Percentiles rank a stretch among this genome's conserved stretches.
Evolutionary conservation across 2,888 invertebrate genomes (phyloP).

Genomic region (Apantesis nais): DNA sequence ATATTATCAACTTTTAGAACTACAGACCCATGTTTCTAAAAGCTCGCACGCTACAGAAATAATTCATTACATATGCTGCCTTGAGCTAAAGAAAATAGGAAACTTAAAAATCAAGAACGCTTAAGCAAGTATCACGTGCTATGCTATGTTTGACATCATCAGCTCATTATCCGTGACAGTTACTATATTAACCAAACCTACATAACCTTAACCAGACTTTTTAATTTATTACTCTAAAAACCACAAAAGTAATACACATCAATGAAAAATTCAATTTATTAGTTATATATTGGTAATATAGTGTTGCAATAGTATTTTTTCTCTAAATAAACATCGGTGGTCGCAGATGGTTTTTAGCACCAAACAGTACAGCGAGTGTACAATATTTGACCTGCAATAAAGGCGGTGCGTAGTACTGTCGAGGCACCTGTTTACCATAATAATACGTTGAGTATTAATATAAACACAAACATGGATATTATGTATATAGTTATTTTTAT

Average conservation of each 20-base stretch:
- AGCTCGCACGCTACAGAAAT: too few relatives aligned
- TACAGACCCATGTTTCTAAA: too few relatives aligned
- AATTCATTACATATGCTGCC: too few relatives aligned
- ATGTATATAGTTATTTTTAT: neutral
- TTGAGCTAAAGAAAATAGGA: too few relatives aligned
- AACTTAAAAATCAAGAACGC: too few relatives aligned
- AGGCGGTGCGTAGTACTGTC: conserved; percentile 3
- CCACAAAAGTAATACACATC: neutral
- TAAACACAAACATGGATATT: neutral
- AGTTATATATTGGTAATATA: conserved; percentile 5
- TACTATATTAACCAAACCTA: too few relatives aligned
- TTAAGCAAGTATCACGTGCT: too few relatives aligned
- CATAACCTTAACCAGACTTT: too few relatives aligned
- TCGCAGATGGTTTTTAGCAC: conserved; percentile 36
- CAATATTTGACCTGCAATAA: conserved; percentile 44
- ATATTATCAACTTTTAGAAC: too few relatives aligned
- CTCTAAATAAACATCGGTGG: conserved; percentile 33
- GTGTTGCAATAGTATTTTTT: conserved; percentile 19
- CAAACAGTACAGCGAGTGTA: conserved; percentile 14
- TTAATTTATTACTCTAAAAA: neutral
- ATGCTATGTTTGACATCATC: too few relatives aligned
- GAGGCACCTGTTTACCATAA: conserved; percentile 4
- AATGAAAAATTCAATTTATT: too few relatives aligned
- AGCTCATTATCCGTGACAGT: too few relatives aligned
- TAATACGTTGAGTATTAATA: neutral